A percentile compares a stretch with the other conserved stretches of the same genome.
Evolutionary conservation across 2,888 invertebrate species (phyloP).

Genomic region (Morpho achilles): DNA sequence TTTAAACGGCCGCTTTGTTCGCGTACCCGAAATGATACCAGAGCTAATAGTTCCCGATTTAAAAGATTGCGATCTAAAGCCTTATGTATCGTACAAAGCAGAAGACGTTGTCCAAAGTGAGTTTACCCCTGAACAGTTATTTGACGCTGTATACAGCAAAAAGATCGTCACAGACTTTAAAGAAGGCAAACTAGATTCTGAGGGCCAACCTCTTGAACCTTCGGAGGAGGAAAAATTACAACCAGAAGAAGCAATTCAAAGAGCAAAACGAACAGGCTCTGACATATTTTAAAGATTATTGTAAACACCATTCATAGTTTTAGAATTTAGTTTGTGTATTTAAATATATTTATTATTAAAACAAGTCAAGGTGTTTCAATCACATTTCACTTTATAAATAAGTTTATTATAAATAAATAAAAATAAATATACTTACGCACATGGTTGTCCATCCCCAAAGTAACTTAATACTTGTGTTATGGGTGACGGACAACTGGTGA

Average conservation of each 20-base stretch:
- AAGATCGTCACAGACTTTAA: conserved; percentile 89
- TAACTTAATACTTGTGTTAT: too few species aligned
- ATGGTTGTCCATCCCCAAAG: too few species aligned
- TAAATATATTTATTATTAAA: too few species aligned
- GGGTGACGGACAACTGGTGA: too few species aligned
- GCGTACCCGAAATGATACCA: conserved; percentile 93
- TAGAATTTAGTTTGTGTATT: too few species aligned
- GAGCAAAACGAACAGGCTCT: conserved; percentile 87
- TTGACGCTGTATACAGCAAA: conserved; percentile 87
- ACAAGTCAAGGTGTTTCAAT: too few species aligned
- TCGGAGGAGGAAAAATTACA: conserved; percentile 85
- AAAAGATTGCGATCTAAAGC: conserved; percentile 89
- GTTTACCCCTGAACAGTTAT: conserved; percentile 91
- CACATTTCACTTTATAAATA: too few species aligned
- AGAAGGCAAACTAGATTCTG: conserved; percentile 82
- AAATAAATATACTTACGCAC: too few species aligned
- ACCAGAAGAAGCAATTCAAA: conserved; percentile 83
- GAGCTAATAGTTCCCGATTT: conserved; percentile 96
- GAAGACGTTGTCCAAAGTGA: conserved; percentile 87
- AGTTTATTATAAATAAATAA: too few species aligned
- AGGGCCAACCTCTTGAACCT: conserved; percentile 85
- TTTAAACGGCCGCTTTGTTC: conserved; percentile 76
- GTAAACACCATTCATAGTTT: too few species aligned
- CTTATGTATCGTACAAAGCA: conserved; percentile 95
- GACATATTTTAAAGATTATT: conserved; percentile 82